These are phyloP conservation scores for Lophius americanus DNA, from an alignment of 2,797 vertebrate species.

Conservation along the genomic window DNA sequence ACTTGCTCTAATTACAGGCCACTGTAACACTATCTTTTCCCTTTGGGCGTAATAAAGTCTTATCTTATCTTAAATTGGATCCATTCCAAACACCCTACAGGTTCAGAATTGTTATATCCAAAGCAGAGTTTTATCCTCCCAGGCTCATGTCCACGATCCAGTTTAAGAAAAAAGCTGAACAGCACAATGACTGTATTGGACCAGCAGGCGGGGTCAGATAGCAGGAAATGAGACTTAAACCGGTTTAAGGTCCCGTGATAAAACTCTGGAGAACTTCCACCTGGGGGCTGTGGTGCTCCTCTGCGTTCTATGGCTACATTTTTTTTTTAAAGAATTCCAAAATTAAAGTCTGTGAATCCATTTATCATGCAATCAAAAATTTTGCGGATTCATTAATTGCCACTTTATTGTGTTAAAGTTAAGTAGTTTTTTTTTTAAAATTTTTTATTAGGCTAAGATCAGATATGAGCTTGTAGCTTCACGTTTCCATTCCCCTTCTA, in stretches of 20 bases:
- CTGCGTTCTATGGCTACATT: too few relatives aligned
- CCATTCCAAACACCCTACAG: too few relatives aligned
- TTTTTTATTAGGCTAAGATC: background rate
- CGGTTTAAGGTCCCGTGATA: background rate
- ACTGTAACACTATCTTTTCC: too few relatives aligned
- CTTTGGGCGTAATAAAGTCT: too few relatives aligned
- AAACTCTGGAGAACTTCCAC: constrained; percentile 26
- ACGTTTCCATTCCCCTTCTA: background rate
- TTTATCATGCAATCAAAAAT: background rate
- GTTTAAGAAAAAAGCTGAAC: too few relatives aligned
- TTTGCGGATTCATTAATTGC: background rate
- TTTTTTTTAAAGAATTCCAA: too few relatives aligned
- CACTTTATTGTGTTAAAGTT: background rate
- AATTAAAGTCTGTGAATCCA: too few relatives aligned
- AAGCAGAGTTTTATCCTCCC: too few relatives aligned
- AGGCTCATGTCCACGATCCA: too few relatives aligned
- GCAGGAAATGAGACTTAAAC: background rate
- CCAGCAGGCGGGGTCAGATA: constrained; percentile 53
- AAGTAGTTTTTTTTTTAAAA: background rate
- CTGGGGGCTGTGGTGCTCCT: constrained; percentile 61
- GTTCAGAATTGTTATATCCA: too few relatives aligned
- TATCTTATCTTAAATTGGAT: too few relatives aligned
- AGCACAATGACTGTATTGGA: background rate
- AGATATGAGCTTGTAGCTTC: background rate
- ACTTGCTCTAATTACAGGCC: too few relatives aligned